Base-by-base conservation (phyloP, 2,888 invertebrate genomes). In the Euclidia mi region DNA sequence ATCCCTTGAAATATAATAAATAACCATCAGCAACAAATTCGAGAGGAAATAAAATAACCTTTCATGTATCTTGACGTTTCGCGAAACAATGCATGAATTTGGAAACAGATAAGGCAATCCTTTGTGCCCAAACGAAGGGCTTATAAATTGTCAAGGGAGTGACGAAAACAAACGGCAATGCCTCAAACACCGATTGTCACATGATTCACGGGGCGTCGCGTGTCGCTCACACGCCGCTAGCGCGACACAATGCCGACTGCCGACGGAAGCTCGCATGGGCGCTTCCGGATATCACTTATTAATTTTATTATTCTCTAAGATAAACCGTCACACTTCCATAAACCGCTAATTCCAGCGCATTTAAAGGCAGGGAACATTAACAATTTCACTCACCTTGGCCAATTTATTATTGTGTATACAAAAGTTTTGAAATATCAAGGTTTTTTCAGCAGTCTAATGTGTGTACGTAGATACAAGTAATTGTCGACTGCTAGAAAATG, bases 91-190 rank as follows among this genome's bases (percentile, higher is more conserved):
- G 76, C 66, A 76, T 71, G 76, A 76, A 68, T 78, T 68, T 56
- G 61, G 61, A 58, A 76, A 69, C 58, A 68, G 72, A 71, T 78
- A 72, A 71, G 61, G 59, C 71, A 72, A 74, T 59, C 71, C 75
- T 74, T 72, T 72, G 60, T 72, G 41, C 58, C 44, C 71, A 75
- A 80, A 76, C 67, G 78, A 75, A 70, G 74, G 66, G 73, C 71
- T 75, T 77, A 77, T 78, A 78, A 76, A 83, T 79, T 77, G 78
- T 78, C 66, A 72, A 69, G 64, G 76, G n/a, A 62, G 65, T 58
- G 62, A 65, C 49, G 65, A 57, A 62, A 71, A 72, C 69, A 71
- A 71, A 66, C 64, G 50, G 64, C 67, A 65, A 70, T 71, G 61
- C 62, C 68, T 73, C 74, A 74, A 74, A 72, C 71, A 74, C 65